phyloP scores from a whole-genome alignment of 1,140 invertebrate genomes.

The Conus ventricosus region DNA sequence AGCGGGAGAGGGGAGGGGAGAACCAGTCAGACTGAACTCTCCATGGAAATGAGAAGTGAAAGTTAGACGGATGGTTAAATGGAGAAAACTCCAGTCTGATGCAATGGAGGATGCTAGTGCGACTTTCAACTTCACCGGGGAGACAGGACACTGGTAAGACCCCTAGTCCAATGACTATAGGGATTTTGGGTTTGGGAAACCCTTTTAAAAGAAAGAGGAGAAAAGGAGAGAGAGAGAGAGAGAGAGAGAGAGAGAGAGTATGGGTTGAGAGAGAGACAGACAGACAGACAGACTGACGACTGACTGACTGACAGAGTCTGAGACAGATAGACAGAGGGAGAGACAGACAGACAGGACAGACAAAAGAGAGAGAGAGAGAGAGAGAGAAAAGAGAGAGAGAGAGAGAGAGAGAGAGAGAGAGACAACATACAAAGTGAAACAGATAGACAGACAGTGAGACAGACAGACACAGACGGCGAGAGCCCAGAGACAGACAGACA shows the following conservation, averaged over 20 bases:
- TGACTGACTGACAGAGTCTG: no score
- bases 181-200: not conserved
- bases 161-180: not conserved
- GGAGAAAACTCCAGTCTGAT: conserved; percentile 6
- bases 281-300: no score
- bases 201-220: no score
- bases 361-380: not conserved
- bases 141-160: not conserved
- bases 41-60: conserved; percentile 5
- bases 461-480: not conserved
- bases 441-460: not conserved
- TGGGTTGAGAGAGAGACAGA: no score
- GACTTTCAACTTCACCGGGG: not conserved
- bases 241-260: no score
- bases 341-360: no score
- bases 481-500: not conserved
- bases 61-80: conserved; percentile 11
- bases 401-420: no score
- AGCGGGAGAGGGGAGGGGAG: not conserved
- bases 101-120: not conserved
- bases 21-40: not conserved
- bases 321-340: no score
- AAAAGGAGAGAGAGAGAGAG: no score
- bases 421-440: no score
- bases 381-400: conserved; percentile 1